Base-by-base conservation (phyloP, 2,888 invertebrate genomes). In the Scaeva pyrastri region DNA sequence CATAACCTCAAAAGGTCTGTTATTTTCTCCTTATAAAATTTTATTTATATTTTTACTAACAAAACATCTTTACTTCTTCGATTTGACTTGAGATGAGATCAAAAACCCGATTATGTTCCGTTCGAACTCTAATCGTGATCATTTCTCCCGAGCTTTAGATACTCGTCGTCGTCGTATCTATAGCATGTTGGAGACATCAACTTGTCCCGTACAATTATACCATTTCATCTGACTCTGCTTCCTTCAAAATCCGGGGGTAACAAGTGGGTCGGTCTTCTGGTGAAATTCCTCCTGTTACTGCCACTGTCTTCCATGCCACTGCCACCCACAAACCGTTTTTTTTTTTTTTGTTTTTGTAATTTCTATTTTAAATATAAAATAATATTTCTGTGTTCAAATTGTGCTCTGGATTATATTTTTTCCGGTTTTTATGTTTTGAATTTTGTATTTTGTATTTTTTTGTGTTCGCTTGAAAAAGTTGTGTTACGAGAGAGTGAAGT, bases 161-260 rank as follows among this genome's bases (percentile, higher is more conserved):
- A 56, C n/a, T n/a, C 1, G 4, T 23, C 1, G 8, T 19, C 6
- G 11, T 48, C 5, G 21, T n/a, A 39, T 73, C 71, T 77, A 31
- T 31, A 31, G 86, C 77, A 82, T 74, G 74, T 71, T 73, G 71
- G 71, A 77, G 81, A 86, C 77, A 86, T 72, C 78, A 82, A 74
- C 77, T 86, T 86, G 86, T 86, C 81, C 86, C 74, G 74, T 78
- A 77, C 74, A 82, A 82, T 86, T 86, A 45, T 45, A 81, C 81
- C 86, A 86, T 81, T 81, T 64, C 85, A 80, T 80, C 76, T 52
- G 11, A 71, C 39, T 70, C 23, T 76, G 41, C 41, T 7, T 43
- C 8, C 41, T 21, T 52, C 43, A 31, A 43, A 60, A 52, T n/a
- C n/a, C 62, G 11, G 31, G 48, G 43, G 48, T 50, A 86, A 81